Evolutionary conservation across 2,797 vertebrate genomes (phyloP), one percentile per base, ranked within the genome.

Genomic region (Toxotes lorentzi): DNA sequence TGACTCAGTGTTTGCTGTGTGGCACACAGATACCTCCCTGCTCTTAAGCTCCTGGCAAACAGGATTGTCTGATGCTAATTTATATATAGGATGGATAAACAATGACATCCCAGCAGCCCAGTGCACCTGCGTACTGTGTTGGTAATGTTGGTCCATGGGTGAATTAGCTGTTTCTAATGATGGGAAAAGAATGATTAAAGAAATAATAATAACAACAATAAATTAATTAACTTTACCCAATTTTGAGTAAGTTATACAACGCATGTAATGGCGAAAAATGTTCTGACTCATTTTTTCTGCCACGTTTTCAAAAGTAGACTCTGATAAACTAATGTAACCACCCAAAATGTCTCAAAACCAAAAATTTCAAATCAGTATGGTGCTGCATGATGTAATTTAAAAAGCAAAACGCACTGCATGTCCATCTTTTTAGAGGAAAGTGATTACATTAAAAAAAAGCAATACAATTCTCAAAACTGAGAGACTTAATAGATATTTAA

Each of bases 31-130:
- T 21, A 73, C 61, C 78, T 71, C 50, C 45, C 70, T 76, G 76
- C 56, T 80, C 59, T 76, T 85, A 86, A 88, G 83, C 81, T 76
- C 58, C 63, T 47, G 1, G 76, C 79, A 90, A 90, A 91, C 86
- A 90, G 66, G 60, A 89, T 79, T 85, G 71, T 76, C 68, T 21
- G 50, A 64, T 69, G 67, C 68, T 70, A 67, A 91, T 90, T 78
- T 65, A 83, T 86, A 86, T 86, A 70, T 30, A 43, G 60, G 64
- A 72, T 84, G 54, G 77, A 72, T 60, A 62, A 53, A 10, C 60
- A 59, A 66, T 51, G 40, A 79, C 10, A 48, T 53, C 41, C 32
- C 23, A 65, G 14, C 8, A 48, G 50, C 41, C 32, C 23, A 67
- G 14, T 53, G 27, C 62, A 70, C 38, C 30, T 47, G 27, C 5